Percentiles rank a stretch among this genome's conserved stretches.
Conservation (phyloP, 2,113 vertebrate species). For the Nothoprocta pentlandii region DNA sequence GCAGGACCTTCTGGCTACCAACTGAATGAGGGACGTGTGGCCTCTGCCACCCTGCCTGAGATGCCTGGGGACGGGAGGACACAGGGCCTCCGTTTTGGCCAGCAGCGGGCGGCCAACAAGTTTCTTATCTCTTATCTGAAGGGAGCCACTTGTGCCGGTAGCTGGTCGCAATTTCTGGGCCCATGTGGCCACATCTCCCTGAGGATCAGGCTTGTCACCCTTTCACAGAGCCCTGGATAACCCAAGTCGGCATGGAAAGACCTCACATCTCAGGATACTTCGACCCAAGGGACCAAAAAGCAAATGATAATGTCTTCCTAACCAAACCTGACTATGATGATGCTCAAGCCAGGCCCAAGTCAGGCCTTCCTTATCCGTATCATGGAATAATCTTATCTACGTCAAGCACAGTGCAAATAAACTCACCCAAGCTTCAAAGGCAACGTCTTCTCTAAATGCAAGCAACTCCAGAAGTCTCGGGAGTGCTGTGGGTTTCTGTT, state of each 20-base stretch:
- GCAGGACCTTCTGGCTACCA: not conserved
- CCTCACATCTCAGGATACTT: not conserved
- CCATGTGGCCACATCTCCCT: not conserved
- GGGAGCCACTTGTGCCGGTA: too few relatives aligned
- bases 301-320: not conserved
- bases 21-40: too few relatives aligned
- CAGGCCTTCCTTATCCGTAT: conserved; percentile 4
- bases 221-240: not conserved
- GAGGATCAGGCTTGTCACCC: too few relatives aligned
- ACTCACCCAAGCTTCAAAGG: conserved; percentile 54
- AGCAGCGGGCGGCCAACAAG: too few relatives aligned
- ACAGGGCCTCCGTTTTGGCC: too few relatives aligned
- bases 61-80: not conserved
- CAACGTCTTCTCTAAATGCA: not conserved
- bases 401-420: conserved; percentile 36
- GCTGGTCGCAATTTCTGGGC: not conserved
- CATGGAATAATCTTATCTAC: conserved; percentile 51
- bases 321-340: not conserved
- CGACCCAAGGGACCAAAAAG: not conserved
- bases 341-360: not conserved
- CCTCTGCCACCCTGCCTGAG: not conserved
- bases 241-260: not conserved
- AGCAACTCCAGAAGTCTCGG: conserved; percentile 11
- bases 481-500: conserved; percentile 63
- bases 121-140: not conserved